Conservation (phyloP, 2,888 invertebrate species). For the Matsumyia berberina region DNA sequence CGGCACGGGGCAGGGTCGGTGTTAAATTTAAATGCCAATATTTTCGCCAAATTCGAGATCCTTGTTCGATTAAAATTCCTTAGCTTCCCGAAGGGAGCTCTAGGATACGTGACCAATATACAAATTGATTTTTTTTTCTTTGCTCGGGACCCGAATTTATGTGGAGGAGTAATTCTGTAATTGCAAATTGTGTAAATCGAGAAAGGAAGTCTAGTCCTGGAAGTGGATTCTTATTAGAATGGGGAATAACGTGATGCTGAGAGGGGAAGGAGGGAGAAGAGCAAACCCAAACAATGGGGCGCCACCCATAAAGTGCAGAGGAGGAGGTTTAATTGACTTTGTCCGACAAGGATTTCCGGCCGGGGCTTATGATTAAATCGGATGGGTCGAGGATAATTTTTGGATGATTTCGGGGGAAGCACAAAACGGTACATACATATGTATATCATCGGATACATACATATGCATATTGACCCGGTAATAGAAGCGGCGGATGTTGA, state of each 20-base stretch:
- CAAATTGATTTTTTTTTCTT: slow-evolving; percentile 60
- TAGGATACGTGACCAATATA: slow-evolving; percentile 72
- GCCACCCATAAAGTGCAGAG: slow-evolving; percentile 16
- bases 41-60: slow-evolving; percentile 68
- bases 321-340: slow-evolving; percentile 60
- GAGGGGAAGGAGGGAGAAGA: neutral
- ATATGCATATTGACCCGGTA: no score
- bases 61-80: slow-evolving; percentile 75
- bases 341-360: slow-evolving; percentile 45
- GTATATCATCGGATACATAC: no score
- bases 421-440: neutral
- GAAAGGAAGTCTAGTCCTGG: slow-evolving; percentile 35
- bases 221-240: slow-evolving; percentile 40
- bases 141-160: slow-evolving; percentile 28
- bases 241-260: neutral
- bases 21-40: slow-evolving; percentile 74
- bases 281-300: slow-evolving; percentile 1
- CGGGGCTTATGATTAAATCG: slow-evolving; percentile 37
- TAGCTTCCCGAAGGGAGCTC: slow-evolving; percentile 34
- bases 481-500: no score
- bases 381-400: slow-evolving; percentile 3
- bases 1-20: neutral
- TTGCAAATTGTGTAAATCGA: slow-evolving; percentile 60
- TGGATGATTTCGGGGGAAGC: slow-evolving; percentile 2
- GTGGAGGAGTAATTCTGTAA: slow-evolving; percentile 48